A percentile compares a stretch with the other conserved stretches of the same genome.
Conservation (phyloP, 2,797 vertebrate species). For the Gymnocypris eckloni region DNA sequence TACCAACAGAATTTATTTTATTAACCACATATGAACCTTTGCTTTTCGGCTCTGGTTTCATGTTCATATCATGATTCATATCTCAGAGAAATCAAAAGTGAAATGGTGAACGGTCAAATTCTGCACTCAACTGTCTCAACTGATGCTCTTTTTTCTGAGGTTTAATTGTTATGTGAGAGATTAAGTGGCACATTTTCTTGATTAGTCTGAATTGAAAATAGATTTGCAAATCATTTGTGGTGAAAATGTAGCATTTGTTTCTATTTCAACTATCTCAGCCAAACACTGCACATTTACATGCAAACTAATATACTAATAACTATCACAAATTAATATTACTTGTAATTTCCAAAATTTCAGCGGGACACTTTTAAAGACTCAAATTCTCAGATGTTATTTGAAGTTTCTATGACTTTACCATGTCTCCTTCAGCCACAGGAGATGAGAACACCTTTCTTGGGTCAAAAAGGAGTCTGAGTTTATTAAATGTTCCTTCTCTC, state of each 20-base stretch:
- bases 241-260: background rate
- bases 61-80: background rate
- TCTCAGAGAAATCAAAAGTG: conserved; percentile 13
- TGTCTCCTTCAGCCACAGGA: no score
- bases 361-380: background rate
- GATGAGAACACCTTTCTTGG: no score
- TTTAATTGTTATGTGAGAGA: background rate
- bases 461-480: no score
- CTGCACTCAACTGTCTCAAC: conserved; percentile 3
- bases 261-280: background rate
- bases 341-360: background rate
- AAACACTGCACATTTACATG: background rate
- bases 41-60: background rate
- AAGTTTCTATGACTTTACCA: no score
- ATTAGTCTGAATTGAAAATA: conserved; percentile 7
- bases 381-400: background rate
- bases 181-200: conserved; percentile 5
- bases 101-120: conserved; percentile 15
- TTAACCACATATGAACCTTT: conserved; percentile 19
- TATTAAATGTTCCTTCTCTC: no score
- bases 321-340: background rate
- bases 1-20: background rate
- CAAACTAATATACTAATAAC: background rate
- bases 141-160: background rate
- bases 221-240: background rate